Evolutionary conservation across 1,140 invertebrate species (phyloP), one percentile per base, ranked within the genome.

Genomic region (Samia ricini): DNA sequence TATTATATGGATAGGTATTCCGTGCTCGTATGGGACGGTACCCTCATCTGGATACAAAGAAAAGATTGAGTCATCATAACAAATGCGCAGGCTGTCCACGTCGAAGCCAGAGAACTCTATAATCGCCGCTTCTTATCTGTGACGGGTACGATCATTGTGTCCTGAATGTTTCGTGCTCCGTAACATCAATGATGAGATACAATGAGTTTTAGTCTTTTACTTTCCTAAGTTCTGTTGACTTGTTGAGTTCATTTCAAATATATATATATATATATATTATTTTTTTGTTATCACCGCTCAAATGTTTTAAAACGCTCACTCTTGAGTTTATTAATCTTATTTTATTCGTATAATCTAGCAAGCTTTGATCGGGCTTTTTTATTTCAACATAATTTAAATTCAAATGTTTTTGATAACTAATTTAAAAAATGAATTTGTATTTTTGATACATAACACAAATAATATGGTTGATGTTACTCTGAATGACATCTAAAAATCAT

Each of bases 31-130:
- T 68, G 56, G 69, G 72, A 77, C 68, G 61, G 74, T 71, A 80
- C 77, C 76, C 75, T 80, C 59, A 63, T 74, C 65, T 36, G 62
- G 62, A 64, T 59, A 87, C 79, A 88, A 89, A 88, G 83, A 81
- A 89, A 89, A 81, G 69, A 89, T 88, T 83, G 82, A 88, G 81
- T 88, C 84, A 89, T 89, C 86, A 85, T 81, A 88, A 88, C 83
- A 89, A 88, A 89, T 88, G 79, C 77, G 74, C 74, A 74, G 68
- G 73, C 72, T 72, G 72, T 77, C 69, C 63, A 63, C 60, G 63
- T 33, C 49, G 71, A 77, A 74, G 77, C 74, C 79, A 78, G 65
- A 69, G 77, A 82, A 85, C 72, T 74, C 71, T 64, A 89, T 83
- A 89, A 86, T 88, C 82, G 78, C 62, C 71, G 76, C 72, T 72